Base-by-base conservation (phyloP, 1,140 invertebrate species). In the Drosophila parabipectinata region DNA sequence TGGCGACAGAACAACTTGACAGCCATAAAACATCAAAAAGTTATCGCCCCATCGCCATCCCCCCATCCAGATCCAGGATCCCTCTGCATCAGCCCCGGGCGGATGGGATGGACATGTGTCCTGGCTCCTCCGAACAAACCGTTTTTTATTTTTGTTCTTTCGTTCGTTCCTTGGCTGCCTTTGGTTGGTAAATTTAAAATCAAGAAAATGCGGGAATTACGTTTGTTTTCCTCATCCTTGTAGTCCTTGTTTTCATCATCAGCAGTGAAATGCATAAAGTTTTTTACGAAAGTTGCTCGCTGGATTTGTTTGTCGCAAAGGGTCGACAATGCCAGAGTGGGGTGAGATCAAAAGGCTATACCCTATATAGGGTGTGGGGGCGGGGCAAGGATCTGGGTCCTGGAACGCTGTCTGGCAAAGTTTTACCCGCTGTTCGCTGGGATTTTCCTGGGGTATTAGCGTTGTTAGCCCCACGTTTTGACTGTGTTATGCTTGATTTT, bases 21-120 rank as follows among this genome's bases (percentile, higher is more conserved):
- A 87, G 83, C 83, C 84, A 81, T 87, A 88, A 87, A 87, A 88
- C 79, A 87, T 87, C 83, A 87, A 79, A 87, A 87, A 88, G 83
- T 87, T 87, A 88, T 88, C 79, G 73, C 62, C 67, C 66, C 66
- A 69, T 68, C 63, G 66, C 63, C 44, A 21, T n/a, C 15, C n/a
- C 34, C 34, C 32, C 52, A 14, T 0, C 59, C 51, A 39, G 53
- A 24, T 30, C 51, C 51, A 21, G 32, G 44, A 56, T 56, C 44
- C 66, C 51, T 28, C 66, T 68, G 50, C 63, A 69, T 41, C 64
- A 48, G 66, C 66, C 66, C n/a, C 15, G 18, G 66, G 54, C 68
- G 50, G 37, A 73, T 53, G 57, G 79, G 73, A 76, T 74, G 79
- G 79, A 82, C 79, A 81, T 81, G 79, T 81, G 72, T 50, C 48